Evolutionary conservation across 92 coral and sea anemone genomes (phyloP).

Genomic region (Scolanthus callimorphus): DNA sequence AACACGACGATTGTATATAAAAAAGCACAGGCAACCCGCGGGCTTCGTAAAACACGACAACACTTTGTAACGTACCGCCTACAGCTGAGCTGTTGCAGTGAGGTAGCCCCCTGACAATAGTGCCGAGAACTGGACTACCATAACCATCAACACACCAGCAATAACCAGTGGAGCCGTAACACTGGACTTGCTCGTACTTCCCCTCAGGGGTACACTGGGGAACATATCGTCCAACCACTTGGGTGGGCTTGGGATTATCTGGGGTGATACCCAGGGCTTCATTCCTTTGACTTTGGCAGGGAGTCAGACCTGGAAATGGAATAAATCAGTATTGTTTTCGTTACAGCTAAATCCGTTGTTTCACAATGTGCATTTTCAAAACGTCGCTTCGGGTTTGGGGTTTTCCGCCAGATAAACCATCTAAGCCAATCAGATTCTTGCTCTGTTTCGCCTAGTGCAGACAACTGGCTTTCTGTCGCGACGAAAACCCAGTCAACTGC

Average conservation of each 20-base stretch:
- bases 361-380: too few relatives aligned
- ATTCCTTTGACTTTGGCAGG: slow-evolving; percentile 69
- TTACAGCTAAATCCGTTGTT: too few relatives aligned
- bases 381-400: too few relatives aligned
- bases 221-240: slow-evolving; percentile 65
- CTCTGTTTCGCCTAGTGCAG: too few relatives aligned
- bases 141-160: slow-evolving; percentile 91
- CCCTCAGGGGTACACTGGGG: slow-evolving; percentile 88
- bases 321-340: too few relatives aligned
- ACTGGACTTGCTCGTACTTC: slow-evolving; percentile 76
- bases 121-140: slow-evolving; percentile 76
- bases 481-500: too few relatives aligned
- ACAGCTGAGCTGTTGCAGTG: slow-evolving; percentile 68
- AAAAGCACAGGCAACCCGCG: too few relatives aligned
- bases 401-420: too few relatives aligned
- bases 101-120: slow-evolving; percentile 81
- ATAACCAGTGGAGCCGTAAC: slow-evolving; percentile 93
- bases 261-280: slow-evolving; percentile 63
- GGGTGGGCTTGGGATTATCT: slow-evolving; percentile 24
- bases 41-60: too few relatives aligned
- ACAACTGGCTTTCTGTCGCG: too few relatives aligned
- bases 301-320: slow-evolving; percentile 65
- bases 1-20: too few relatives aligned
- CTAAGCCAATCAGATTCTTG: too few relatives aligned
- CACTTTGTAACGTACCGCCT: slow-evolving; percentile 38